These are phyloP conservation scores for Brachyistius frenatus DNA, from an alignment of 2,113 vertebrate genomes.

Conservation along the genomic window DNA sequence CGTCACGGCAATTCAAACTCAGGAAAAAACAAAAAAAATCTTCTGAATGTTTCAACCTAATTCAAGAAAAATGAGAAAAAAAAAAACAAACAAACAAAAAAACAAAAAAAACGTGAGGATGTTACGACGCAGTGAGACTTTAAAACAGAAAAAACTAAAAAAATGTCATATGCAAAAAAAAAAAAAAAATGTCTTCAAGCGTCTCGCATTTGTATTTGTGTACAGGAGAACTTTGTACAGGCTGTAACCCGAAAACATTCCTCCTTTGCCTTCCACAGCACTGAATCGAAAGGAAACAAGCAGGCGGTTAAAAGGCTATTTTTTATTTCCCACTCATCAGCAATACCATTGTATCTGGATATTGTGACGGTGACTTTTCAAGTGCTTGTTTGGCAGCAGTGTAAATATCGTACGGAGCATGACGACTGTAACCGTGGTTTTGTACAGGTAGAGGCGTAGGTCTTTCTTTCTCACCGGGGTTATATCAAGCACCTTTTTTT, in stretches of 20 bases:
- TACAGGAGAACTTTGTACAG: slow-evolving; percentile 91
- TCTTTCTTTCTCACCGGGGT: slow-evolving; percentile 75
- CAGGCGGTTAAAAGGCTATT: slow-evolving; percentile 83
- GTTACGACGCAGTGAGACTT: slow-evolving; percentile 92
- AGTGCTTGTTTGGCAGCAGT: slow-evolving; percentile 87
- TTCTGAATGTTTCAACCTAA: slow-evolving; percentile 98
- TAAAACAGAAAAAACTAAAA: slow-evolving; percentile 67
- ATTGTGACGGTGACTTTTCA: slow-evolving; percentile 88
- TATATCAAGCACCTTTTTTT: slow-evolving; percentile 74
- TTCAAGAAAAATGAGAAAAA: slow-evolving; percentile 92
- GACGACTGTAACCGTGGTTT: slow-evolving; percentile 83
- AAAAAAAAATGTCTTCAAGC: slow-evolving; percentile 84
- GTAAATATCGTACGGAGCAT: slow-evolving; percentile 89
- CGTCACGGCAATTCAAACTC: slow-evolving; percentile 98
- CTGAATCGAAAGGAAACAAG: slow-evolving; percentile 82
- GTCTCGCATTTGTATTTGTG: slow-evolving; percentile 91
- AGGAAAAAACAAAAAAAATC: slow-evolving; percentile 87
- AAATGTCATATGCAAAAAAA: slow-evolving; percentile 92
- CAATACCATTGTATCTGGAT: slow-evolving; percentile 91
- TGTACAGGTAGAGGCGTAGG: slow-evolving; percentile 82
- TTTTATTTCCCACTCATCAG: slow-evolving; percentile 85
- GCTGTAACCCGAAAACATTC: slow-evolving; percentile 92
- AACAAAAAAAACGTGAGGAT: slow-evolving; percentile 89
- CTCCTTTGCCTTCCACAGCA: slow-evolving; percentile 91
- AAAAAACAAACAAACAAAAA: slow-evolving; percentile 88